Percentiles rank a stretch among this genome's conserved stretches.
Evolutionary conservation across 2,888 invertebrate species (phyloP).

Genomic region (Drosophila falleni): DNA sequence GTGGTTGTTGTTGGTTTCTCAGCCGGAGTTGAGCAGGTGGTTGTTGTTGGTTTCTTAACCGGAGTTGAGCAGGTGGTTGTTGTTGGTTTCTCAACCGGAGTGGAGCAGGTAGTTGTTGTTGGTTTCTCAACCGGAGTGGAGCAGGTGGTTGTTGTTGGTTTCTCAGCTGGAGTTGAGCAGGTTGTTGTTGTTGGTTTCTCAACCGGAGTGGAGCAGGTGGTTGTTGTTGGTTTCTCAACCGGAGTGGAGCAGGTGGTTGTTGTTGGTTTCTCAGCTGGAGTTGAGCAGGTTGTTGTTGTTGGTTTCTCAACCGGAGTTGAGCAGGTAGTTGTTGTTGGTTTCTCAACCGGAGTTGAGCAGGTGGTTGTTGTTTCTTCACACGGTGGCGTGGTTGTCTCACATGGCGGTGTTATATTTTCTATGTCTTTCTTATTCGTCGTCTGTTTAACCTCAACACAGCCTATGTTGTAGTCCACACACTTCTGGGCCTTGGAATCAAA

Average conservation of each 20-base stretch:
- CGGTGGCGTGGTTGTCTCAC: slow-evolving; percentile 33
- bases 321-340: not conserved
- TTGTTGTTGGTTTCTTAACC: not conserved
- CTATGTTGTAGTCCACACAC: slow-evolving; percentile 73
- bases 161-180: not conserved
- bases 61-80: not conserved
- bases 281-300: slow-evolving; percentile 2
- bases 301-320: not conserved
- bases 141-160: not conserved
- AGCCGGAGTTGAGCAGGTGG: not conserved
- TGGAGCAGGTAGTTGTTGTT: slow-evolving; percentile 12
- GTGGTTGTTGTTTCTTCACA: slow-evolving; percentile 2
- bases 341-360: not conserved
- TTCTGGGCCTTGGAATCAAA: slow-evolving; percentile 62
- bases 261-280: not conserved
- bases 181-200: slow-evolving; percentile 16
- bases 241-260: not conserved
- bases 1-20: not conserved
- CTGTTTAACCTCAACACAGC: slow-evolving; percentile 67
- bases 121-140: not conserved
- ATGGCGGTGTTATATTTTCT: slow-evolving; percentile 6
- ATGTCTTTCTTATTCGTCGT: slow-evolving; percentile 3
- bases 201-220: not conserved
- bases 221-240: not conserved
- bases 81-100: not conserved